phyloP scores from a whole-genome alignment of 2,888 invertebrate species.

The Eumerus sabulonum region DNA sequence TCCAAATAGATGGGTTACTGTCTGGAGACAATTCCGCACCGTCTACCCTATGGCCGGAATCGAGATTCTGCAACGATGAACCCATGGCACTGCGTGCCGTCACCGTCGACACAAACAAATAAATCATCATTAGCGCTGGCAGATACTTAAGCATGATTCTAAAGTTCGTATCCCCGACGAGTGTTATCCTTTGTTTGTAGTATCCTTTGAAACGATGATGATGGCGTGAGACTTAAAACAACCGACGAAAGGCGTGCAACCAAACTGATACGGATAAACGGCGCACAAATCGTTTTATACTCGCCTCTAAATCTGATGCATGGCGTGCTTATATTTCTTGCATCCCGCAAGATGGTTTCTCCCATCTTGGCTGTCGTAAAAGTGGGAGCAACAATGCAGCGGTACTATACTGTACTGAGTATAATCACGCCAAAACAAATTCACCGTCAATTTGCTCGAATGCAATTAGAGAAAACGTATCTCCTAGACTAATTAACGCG shows the following conservation, averaged over 20 bases:
- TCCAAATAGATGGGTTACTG: constrained; percentile 73
- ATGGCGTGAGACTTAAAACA: constrained; percentile 7
- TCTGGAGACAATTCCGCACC: constrained; percentile 17
- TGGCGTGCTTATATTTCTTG: constrained; percentile 23
- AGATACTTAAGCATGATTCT: constrained; percentile 44
- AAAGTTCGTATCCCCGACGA: neutral
- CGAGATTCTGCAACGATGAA: constrained; percentile 34
- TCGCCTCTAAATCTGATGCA: constrained; percentile 49
- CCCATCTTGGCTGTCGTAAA: no score
- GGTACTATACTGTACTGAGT: constrained; percentile 16
- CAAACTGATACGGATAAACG: constrained; percentile 73
- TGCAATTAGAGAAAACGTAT: constrained; percentile 61
- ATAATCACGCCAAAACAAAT: constrained; percentile 59
- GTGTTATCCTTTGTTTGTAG: constrained; percentile 1
- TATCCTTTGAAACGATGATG: neutral
- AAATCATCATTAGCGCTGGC: constrained; percentile 37
- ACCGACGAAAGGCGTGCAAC: constrained; percentile 37
- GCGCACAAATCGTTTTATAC: constrained; percentile 75
- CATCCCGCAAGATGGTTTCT: constrained; percentile 9
- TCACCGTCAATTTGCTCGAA: constrained; percentile 15
- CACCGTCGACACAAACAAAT: constrained; percentile 37
- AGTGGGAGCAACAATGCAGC: constrained; percentile 10
- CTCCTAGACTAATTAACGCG: constrained; percentile 45
- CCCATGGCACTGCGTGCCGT: constrained; percentile 54
- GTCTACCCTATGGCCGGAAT: constrained; percentile 34